These are phyloP conservation scores for Theonella swinhoei DNA, from an alignment of 37 sponge, comb jelly and placozoan species.

Conservation along the genomic window DNA sequence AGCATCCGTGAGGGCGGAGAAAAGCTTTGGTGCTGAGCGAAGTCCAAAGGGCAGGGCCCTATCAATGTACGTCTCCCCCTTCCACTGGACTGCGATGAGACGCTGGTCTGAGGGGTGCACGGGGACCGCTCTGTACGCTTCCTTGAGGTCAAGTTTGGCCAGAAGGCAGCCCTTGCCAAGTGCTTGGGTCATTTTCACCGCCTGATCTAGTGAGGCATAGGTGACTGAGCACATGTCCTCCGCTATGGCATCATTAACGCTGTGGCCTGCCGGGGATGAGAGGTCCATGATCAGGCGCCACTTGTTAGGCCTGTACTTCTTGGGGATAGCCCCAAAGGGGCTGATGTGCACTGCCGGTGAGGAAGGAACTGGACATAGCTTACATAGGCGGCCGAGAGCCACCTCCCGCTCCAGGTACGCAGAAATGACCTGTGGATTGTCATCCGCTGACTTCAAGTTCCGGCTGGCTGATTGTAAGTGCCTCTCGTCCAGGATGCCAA, in stretches of 20 bases:
- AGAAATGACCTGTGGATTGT: neutral
- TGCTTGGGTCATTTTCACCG: neutral
- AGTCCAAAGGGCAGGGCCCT: no score
- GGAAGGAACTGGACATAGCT: neutral
- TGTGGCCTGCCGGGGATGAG: conserved; percentile 11
- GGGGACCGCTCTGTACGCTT: no score
- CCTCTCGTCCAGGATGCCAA: neutral
- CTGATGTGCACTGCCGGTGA: neutral
- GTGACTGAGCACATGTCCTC: conserved; percentile 29
- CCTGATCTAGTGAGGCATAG: conserved; percentile 21
- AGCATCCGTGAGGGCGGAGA: no score
- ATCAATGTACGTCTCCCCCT: no score
- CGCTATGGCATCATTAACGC: conserved; percentile 21
- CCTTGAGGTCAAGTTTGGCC: no score
- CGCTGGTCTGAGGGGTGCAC: no score
- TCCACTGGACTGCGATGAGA: no score
- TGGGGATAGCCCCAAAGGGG: conserved; percentile 32
- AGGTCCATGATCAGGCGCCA: conserved; percentile 36
- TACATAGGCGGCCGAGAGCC: neutral
- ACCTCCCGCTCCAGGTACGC: conserved; percentile 1
- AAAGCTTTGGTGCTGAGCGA: no score
- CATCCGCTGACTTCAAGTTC: conserved; percentile 5
- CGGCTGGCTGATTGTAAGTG: neutral
- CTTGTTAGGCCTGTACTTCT: no score
- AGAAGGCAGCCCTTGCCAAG: conserved; percentile 24